phyloP scores from a whole-genome alignment of 1,140 invertebrate species.

The Sinonovacula constricta region DNA sequence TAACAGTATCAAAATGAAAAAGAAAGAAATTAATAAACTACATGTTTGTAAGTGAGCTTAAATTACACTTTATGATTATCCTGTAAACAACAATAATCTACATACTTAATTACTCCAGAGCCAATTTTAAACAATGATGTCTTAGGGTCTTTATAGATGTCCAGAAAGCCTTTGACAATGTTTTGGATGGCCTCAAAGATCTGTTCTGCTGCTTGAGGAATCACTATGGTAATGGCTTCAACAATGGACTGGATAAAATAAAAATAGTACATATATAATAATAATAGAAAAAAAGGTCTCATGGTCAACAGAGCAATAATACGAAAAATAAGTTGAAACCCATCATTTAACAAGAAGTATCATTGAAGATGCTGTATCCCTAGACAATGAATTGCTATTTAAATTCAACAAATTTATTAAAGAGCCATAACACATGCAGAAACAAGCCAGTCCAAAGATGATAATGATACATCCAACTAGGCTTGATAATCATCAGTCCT shows the following conservation, averaged over 20 bases:
- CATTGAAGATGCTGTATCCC: background rate
- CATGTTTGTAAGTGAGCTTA: too few species aligned
- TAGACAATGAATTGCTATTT: background rate
- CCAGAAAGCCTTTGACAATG: slow-evolving; percentile 30
- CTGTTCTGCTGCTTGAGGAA: slow-evolving; percentile 31
- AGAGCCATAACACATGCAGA: background rate
- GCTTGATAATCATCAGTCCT: too few species aligned
- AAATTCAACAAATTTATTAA: background rate
- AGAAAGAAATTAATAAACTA: too few species aligned
- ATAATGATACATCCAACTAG: too few species aligned
- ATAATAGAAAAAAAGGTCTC: background rate
- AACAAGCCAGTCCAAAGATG: too few species aligned
- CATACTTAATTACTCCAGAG: slow-evolving; percentile 8
- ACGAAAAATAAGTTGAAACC: background rate
- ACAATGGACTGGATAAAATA: slow-evolving; percentile 3
- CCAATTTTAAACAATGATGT: slow-evolving; percentile 29
- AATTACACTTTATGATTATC: too few species aligned
- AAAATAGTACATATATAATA: background rate
- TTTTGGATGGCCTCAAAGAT: slow-evolving; percentile 28
- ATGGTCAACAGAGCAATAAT: too few species aligned
- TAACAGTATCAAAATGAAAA: too few species aligned
- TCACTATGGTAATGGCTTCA: slow-evolving; percentile 4
- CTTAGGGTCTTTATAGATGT: slow-evolving; percentile 33
- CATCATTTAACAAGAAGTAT: background rate
- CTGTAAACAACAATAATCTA: background rate